These are phyloP conservation scores for Tryphoninae sp. DNA, from an alignment of 2,888 invertebrate genomes.

Conservation along the genomic window DNA sequence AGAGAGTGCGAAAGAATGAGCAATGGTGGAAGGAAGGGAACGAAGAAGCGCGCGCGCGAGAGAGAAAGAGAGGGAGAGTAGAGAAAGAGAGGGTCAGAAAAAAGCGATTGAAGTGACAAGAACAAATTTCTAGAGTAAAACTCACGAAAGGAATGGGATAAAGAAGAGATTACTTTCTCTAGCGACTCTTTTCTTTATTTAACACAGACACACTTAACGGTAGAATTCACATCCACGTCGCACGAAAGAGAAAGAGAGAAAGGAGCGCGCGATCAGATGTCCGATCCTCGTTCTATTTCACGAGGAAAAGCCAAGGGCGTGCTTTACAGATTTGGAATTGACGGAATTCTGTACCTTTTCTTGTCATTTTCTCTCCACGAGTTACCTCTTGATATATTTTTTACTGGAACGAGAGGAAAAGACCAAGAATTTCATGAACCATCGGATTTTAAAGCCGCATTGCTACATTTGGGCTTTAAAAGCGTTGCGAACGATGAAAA, in stretches of 20 bases:
- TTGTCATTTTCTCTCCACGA: conserved; percentile 30
- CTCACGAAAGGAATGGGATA: conserved; percentile 40
- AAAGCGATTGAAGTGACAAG: conserved; percentile 34
- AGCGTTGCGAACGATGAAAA: conserved; percentile 4
- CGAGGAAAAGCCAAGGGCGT: conserved; percentile 22
- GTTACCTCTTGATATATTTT: neutral
- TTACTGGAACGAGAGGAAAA: neutral
- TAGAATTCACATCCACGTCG: conserved; percentile 40
- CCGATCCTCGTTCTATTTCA: conserved; percentile 28
- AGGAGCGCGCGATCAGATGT: conserved; percentile 42
- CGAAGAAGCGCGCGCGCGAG: neutral
- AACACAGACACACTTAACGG: conserved; percentile 28
- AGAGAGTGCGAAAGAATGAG: neutral
- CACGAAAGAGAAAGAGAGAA: conserved; percentile 22
- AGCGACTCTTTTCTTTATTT: conserved; percentile 56
- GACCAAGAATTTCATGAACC: conserved; percentile 27
- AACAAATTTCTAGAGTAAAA: conserved; percentile 46
- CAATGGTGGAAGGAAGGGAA: neutral
- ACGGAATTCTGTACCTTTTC: conserved; percentile 37
- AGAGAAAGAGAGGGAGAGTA: neutral
- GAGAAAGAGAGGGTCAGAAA: neutral
- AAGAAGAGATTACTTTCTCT: conserved; percentile 59
- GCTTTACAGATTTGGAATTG: conserved; percentile 16
- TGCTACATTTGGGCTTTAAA: conserved; percentile 45
- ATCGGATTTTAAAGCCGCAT: conserved; percentile 1